These are phyloP conservation scores for human DNA, from an alignment of 2,113 vertebrate species.

Conservation along the genomic window GRCh38 chr20:24319501-24320000, in stretches of 20 bases:
- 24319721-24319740: background rate
- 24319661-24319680: background rate
- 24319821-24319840: background rate
- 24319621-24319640: background rate
- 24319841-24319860: background rate
- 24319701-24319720: background rate
- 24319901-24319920: background rate
- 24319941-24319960: background rate
- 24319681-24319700: background rate
- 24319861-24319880: background rate
- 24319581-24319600: background rate
- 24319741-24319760: background rate
- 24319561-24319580: background rate
- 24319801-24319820: background rate
- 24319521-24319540: background rate
- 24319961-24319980: accelerated
- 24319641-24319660: accelerated
- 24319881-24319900: background rate
- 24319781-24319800: background rate
- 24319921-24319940: background rate
- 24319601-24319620: background rate
- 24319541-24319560: background rate
- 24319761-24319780: background rate
- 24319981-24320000: background rate
- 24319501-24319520: background rate